These are phyloP conservation scores for Cyanocitta stelleri DNA, from an alignment of 2,113 vertebrate genomes.

Conservation along the genomic window DNA sequence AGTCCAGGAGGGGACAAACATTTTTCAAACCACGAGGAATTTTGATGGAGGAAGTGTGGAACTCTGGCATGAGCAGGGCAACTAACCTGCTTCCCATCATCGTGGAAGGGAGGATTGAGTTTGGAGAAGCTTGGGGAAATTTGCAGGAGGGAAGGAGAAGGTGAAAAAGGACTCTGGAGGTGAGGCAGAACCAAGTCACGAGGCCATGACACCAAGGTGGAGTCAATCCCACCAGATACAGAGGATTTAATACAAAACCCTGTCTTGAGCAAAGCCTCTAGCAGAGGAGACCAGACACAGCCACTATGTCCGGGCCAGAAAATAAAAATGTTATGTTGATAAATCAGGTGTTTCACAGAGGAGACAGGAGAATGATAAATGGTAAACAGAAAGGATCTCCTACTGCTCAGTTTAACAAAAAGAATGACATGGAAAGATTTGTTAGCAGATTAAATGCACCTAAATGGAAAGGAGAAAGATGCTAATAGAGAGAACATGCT, in stretches of 20 bases:
- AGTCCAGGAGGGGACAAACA: background rate
- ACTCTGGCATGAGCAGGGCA: background rate
- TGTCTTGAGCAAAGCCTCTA: background rate
- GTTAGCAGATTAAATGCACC: background rate
- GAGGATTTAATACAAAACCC: background rate
- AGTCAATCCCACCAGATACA: background rate
- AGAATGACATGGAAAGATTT: background rate
- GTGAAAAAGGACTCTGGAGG: background rate
- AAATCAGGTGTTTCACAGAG: background rate
- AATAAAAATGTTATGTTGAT: background rate
- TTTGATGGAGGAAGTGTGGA: background rate
- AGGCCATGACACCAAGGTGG: background rate
- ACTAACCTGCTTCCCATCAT: background rate
- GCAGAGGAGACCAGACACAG: background rate
- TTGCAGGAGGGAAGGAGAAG: background rate
- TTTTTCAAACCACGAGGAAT: background rate
- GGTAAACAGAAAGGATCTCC: background rate
- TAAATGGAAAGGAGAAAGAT: background rate
- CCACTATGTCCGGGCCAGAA: background rate
- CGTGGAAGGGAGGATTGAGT: background rate
- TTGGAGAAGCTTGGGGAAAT: background rate
- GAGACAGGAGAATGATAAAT: background rate
- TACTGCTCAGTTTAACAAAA: background rate
- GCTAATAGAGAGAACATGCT: background rate
- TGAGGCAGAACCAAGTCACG: background rate